Conservation (phyloP, 1,140 invertebrate genomes). For the Neodiprion fabricii region DNA sequence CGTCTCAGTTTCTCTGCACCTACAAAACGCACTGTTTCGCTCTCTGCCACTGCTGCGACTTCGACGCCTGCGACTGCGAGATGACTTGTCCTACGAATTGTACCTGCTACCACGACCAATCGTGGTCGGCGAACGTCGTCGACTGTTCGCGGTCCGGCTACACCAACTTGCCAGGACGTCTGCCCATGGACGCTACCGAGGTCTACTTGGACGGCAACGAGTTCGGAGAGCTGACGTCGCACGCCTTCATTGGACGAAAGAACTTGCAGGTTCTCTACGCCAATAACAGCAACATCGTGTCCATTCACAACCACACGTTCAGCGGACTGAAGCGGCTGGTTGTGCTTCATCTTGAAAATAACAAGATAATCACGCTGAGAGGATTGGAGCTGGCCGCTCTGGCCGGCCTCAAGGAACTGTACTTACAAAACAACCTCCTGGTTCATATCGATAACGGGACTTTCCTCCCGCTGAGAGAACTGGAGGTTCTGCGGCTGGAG, state of each 20-base stretch:
- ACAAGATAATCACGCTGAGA: conserved; percentile 74
- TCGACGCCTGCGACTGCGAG: conserved; percentile 88
- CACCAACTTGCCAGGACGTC: conserved; percentile 76
- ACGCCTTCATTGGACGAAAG: conserved; percentile 84
- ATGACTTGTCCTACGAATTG: conserved; percentile 89
- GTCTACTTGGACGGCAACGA: conserved; percentile 87
- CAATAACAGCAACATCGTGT: conserved; percentile 82
- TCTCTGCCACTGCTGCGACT: conserved; percentile 87
- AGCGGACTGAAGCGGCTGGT: conserved; percentile 76
- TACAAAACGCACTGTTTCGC: conserved; percentile 89
- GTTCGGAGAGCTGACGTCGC: conserved; percentile 78
- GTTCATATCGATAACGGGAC: conserved; percentile 79
- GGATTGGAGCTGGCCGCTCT: conserved; percentile 80
- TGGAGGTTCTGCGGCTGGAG: conserved; percentile 84
- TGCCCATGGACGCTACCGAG: conserved; percentile 89
- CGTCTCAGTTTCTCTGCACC: conserved; percentile 83
- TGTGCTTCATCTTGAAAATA: conserved; percentile 79
- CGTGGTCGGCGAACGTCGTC: conserved; percentile 86
- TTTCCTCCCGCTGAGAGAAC: conserved; percentile 74
- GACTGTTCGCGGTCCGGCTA: conserved; percentile 79
- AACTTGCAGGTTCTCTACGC: conserved; percentile 81
- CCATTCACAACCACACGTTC: conserved; percentile 83
- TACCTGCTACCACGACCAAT: conserved; percentile 87
- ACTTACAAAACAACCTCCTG: conserved; percentile 81
- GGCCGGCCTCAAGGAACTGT: conserved; percentile 76